A percentile compares a stretch with the other conserved stretches of the same genome.
phyloP scores from a whole-genome alignment of 2,797 vertebrate genomes.

The Parotocinclus haroldoi region DNA sequence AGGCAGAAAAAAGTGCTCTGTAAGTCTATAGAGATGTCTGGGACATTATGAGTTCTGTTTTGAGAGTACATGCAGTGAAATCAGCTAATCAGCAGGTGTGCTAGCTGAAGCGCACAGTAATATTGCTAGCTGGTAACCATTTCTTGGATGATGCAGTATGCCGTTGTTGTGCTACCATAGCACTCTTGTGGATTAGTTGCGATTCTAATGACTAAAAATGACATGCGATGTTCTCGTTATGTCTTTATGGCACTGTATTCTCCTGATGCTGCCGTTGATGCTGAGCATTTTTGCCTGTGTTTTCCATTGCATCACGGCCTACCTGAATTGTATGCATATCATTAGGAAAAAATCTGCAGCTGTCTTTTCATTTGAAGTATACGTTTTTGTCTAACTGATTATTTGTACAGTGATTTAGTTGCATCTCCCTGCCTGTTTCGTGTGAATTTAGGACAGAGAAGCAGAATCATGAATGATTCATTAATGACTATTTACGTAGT shows the following conservation, averaged over 20 bases:
- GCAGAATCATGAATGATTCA: slow-evolving; percentile 20
- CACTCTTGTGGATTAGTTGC: not conserved
- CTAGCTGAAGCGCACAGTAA: not conserved
- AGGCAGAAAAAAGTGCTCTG: slow-evolving; percentile 10
- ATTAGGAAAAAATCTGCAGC: too few species aligned
- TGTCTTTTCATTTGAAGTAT: not conserved
- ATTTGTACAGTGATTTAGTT: slow-evolving; percentile 16
- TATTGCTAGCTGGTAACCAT: not conserved
- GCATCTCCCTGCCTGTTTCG: slow-evolving; percentile 5
- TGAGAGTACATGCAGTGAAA: not conserved
- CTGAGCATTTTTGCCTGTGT: too few species aligned
- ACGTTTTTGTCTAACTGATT: not conserved
- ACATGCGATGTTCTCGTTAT: not conserved
- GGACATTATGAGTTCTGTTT: not conserved
- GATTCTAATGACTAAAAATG: not conserved
- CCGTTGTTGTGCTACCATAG: not conserved
- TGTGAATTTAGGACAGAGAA: slow-evolving; percentile 18
- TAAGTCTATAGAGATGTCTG: not conserved
- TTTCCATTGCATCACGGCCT: too few species aligned
- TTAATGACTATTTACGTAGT: too few species aligned
- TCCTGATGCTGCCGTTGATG: not conserved
- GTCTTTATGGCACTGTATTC: not conserved
- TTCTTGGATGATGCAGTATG: not conserved
- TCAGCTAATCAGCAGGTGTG: slow-evolving; percentile 7
- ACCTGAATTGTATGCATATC: too few species aligned